phyloP scores from a whole-genome alignment of 92 coral and sea anemone genomes.

The Porites rus region DNA sequence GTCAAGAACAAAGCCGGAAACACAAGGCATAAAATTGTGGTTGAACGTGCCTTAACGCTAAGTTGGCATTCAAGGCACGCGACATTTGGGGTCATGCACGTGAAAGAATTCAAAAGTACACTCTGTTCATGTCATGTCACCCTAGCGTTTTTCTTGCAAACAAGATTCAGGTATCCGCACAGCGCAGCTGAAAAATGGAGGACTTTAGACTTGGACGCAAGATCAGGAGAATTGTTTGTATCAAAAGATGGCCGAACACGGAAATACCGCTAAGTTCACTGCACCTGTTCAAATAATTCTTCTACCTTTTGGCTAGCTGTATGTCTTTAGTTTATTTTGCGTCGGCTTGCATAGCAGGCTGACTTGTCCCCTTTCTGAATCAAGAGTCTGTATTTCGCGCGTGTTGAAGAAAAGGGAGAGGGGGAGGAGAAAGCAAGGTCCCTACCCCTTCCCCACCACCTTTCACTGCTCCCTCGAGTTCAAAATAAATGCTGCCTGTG shows the following conservation, averaged over 20 bases:
- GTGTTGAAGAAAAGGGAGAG: too few relatives aligned
- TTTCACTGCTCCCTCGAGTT: too few relatives aligned
- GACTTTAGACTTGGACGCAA: not conserved
- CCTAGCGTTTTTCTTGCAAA: too few relatives aligned
- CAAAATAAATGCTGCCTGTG: too few relatives aligned
- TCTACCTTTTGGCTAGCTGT: not conserved
- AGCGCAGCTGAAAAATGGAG: not conserved
- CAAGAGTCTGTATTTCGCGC: too few relatives aligned
- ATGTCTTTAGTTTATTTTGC: not conserved
- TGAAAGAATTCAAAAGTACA: conserved; percentile 9
- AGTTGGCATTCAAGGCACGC: not conserved
- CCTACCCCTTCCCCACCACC: too few relatives aligned
- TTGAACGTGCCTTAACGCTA: not conserved
- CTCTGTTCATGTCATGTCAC: not conserved
- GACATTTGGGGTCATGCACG: conserved; percentile 6
- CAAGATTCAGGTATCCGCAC: too few relatives aligned
- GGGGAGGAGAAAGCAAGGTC: too few relatives aligned
- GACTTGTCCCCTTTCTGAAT: too few relatives aligned
- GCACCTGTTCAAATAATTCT: not conserved
- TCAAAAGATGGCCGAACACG: not conserved
- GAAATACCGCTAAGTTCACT: not conserved
- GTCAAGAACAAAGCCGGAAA: conserved; percentile 16
- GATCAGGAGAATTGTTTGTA: too few relatives aligned
- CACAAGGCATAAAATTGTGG: not conserved
- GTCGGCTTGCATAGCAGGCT: too few relatives aligned